Percentiles rank a stretch among this genome's conserved stretches.
phyloP scores from a whole-genome alignment of 1,140 invertebrate genomes.

The Heliconius melpomene region DNA sequence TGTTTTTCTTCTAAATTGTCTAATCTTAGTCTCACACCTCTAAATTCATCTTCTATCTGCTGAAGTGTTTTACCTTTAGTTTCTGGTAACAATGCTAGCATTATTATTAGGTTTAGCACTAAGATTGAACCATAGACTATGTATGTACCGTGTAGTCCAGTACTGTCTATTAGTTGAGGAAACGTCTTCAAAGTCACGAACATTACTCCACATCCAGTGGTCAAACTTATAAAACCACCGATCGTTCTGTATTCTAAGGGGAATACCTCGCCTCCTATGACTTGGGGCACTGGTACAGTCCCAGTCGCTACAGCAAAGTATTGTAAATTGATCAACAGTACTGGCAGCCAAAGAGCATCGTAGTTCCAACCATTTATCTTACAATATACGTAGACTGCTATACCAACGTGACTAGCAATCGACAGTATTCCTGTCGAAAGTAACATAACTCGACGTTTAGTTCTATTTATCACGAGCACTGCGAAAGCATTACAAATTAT shows the following conservation, averaged over 20 bases:
- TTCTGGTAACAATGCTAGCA: conserved; percentile 58
- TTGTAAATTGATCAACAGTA: conserved; percentile 57
- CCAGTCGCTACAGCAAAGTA: conserved; percentile 56
- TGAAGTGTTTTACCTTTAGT: conserved; percentile 64
- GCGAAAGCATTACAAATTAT: conserved; percentile 68
- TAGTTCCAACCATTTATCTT: conserved; percentile 41
- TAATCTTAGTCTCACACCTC: conserved; percentile 46
- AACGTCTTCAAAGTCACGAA: conserved; percentile 21
- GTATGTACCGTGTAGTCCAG: conserved; percentile 57
- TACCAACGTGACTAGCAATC: conserved; percentile 48
- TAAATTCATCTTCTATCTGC: conserved; percentile 65
- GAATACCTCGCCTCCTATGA: conserved; percentile 64
- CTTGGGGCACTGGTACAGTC: conserved; percentile 59
- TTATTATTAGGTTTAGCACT: conserved; percentile 45
- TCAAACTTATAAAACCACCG: conserved; percentile 53
- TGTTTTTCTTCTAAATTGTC: conserved; percentile 48
- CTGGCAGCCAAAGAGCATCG: conserved; percentile 56
- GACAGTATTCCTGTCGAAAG: conserved; percentile 48
- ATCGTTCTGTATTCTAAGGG: conserved; percentile 59
- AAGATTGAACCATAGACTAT: conserved; percentile 50
- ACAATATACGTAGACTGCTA: conserved; percentile 53
- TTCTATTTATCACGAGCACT: conserved; percentile 58
- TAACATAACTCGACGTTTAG: conserved; percentile 61
- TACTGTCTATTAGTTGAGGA: conserved; percentile 29
- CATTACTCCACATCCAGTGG: conserved; percentile 35